A percentile compares a stretch with the other conserved stretches of the same genome.
These are phyloP conservation scores for Nomia melanderi DNA, from an alignment of 1,140 invertebrate genomes.

Conservation along the genomic window DNA sequence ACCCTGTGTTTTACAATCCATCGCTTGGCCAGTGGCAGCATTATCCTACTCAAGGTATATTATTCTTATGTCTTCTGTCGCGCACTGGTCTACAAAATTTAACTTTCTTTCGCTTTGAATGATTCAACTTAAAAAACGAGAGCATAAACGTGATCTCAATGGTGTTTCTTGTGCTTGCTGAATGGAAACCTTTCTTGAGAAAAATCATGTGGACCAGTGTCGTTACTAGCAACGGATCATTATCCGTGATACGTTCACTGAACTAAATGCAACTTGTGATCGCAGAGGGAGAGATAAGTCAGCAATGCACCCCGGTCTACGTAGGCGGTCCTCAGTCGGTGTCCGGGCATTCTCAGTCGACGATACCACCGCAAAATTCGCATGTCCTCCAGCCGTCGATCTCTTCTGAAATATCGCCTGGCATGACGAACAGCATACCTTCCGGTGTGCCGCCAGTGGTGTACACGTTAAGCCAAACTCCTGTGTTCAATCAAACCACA, in stretches of 20 bases:
- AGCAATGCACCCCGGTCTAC: constrained; percentile 68
- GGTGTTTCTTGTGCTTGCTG: too few relatives aligned
- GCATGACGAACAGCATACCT: constrained; percentile 57
- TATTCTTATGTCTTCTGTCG: background rate
- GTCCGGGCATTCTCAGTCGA: constrained; percentile 26
- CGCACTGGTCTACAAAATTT: too few relatives aligned
- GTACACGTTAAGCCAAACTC: constrained; percentile 63
- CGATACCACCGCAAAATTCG: constrained; percentile 52
- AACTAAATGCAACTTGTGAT: constrained; percentile 15
- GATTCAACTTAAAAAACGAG: too few relatives aligned
- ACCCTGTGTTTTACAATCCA: constrained; percentile 83
- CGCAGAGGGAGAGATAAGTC: constrained; percentile 65
- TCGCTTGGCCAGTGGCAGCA: constrained; percentile 84
- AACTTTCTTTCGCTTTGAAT: too few relatives aligned
- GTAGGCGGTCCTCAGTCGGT: constrained; percentile 61
- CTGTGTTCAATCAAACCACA: constrained; percentile 61
- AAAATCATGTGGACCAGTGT: too few relatives aligned
- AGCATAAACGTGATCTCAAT: too few relatives aligned
- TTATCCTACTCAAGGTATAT: constrained; percentile 77
- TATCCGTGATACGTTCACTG: background rate
- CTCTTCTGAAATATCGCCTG: constrained; percentile 62
- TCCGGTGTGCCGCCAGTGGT: constrained; percentile 64
- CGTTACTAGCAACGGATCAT: too few relatives aligned
- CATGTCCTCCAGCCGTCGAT: constrained; percentile 59
- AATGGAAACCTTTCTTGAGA: too few relatives aligned